Evolutionary conservation across 2,888 invertebrate species (phyloP).

Genomic region (Folsomia candida): DNA sequence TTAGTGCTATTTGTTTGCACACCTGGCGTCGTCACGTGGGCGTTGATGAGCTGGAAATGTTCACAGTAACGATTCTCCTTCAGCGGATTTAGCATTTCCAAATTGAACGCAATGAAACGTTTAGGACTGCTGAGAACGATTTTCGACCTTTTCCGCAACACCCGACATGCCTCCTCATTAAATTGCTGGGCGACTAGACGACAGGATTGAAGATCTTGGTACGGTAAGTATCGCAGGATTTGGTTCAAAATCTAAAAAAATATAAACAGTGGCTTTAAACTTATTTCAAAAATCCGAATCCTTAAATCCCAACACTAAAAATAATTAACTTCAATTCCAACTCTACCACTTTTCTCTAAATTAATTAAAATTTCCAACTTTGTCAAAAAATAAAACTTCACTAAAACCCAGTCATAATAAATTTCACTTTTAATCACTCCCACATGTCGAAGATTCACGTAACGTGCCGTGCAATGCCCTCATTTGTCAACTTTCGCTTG

Average conservation of each 20-base stretch:
- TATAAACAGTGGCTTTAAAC: slow-evolving; percentile 1
- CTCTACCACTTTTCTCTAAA: background rate
- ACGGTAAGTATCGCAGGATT: slow-evolving; percentile 31
- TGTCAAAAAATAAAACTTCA: background rate
- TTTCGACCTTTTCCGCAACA: slow-evolving; percentile 34
- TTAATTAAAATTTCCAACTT: too few relatives aligned
- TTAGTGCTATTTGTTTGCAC: too few relatives aligned
- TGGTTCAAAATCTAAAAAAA: slow-evolving; percentile 29
- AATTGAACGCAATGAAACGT: slow-evolving; percentile 28
- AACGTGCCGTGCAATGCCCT: too few relatives aligned
- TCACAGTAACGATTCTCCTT: slow-evolving; percentile 19
- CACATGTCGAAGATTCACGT: background rate
- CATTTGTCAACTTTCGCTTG: background rate
- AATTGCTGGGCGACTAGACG: slow-evolving; percentile 29
- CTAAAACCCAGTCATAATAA: background rate
- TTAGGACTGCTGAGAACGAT: slow-evolving; percentile 33
- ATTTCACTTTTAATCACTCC: slow-evolving; percentile 7
- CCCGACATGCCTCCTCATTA: slow-evolving; percentile 32
- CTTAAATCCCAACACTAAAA: background rate
- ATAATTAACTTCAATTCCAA: background rate
- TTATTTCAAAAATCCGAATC: background rate
- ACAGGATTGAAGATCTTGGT: slow-evolving; percentile 24
- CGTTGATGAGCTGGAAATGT: slow-evolving; percentile 34
- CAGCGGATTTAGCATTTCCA: slow-evolving; percentile 15
- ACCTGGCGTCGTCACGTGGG: slow-evolving; percentile 32